Evolutionary conservation across 2,888 invertebrate genomes (phyloP).

Genomic region (Napeogenes inachia): DNA sequence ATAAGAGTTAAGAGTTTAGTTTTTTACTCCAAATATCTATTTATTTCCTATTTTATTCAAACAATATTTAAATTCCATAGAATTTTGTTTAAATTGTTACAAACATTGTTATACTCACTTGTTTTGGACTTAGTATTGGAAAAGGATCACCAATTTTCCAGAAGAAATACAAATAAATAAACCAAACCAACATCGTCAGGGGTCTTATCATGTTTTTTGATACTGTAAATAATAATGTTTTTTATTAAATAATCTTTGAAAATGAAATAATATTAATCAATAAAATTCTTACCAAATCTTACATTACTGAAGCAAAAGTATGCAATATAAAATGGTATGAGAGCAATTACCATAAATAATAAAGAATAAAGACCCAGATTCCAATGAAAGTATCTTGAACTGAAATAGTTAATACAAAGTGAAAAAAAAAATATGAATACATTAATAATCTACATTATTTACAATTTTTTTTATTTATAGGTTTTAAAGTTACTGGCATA

Average conservation of each 20-base stretch:
- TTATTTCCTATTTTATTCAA: too few relatives aligned
- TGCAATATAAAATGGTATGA: conserved; percentile 97
- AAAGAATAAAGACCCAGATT: conserved; percentile 93
- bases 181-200: conserved; percentile 90
- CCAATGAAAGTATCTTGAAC: conserved; percentile 97
- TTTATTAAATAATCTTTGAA: conserved; percentile 14
- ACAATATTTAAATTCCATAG: too few relatives aligned
- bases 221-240: conserved; percentile 72
- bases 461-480: too few relatives aligned
- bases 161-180: conserved; percentile 94
- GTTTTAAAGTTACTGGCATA: too few relatives aligned
- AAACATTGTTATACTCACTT: conserved; percentile 78
- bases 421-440: too few relatives aligned
- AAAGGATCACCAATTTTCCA: conserved; percentile 99
- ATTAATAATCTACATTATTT: too few relatives aligned
- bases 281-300: conserved; percentile 81
- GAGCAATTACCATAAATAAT: conserved; percentile 94
- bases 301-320: conserved; percentile 95
- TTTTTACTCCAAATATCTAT: too few relatives aligned
- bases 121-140: conserved; percentile 96
- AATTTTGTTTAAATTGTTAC: neutral
- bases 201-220: conserved; percentile 86
- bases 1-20: too few relatives aligned
- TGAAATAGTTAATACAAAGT: conserved; percentile 55
- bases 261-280: neutral